Evolutionary conservation across 2,113 vertebrate genomes (phyloP), one percentile per base, ranked within the genome.

Genomic region (Grammomys surdaster): DNA sequence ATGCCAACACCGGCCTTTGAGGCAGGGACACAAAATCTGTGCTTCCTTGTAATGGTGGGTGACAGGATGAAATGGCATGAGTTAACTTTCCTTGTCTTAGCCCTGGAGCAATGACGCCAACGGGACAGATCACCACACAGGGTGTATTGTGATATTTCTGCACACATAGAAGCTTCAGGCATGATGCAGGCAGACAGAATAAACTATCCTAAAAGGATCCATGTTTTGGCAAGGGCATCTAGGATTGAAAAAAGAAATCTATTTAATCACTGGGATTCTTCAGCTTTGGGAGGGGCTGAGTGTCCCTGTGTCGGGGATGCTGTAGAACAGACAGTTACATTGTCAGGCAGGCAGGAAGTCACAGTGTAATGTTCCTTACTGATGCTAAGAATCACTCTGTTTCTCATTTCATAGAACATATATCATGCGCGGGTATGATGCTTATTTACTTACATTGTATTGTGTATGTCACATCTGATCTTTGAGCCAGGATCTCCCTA

Each of bases 191-290:
- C 58, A 93, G 85, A n/a, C 0, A 1, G 48, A 48, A 48, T 2
- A 6, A 48, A 54, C 67, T 73, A 1, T 86, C 58, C 46, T 1
- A 20, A 54, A 88, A 36, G 12, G 20, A 40, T 36, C 1, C 0
- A 5, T 43, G 33, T 69, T 36, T 11, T 31, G 5, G 31, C 4
- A 65, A 48, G 31, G 54, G 0, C 0, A 24, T 43, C 9, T 36
- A 81, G 54, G 63, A 51, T 78, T 31, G 60, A 75, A 87, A 96
- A 91, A 40, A 73, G 70, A n/a, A 20, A 26, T 87, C 46, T 36
- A 58, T 72, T 56, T 54, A 72, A 77, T 87, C 17, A 65, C 63
- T 24, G n/a, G 56, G 43, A 88, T 40, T 65, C 56, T 78, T 67
- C 28, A 7, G 4, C 56, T 80, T 26, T 33, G 91, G 90, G 17